Percentiles rank a stretch among this genome's conserved stretches.
Evolutionary conservation across 1,140 invertebrate genomes (phyloP).

Genomic region (Cydia pomonella): DNA sequence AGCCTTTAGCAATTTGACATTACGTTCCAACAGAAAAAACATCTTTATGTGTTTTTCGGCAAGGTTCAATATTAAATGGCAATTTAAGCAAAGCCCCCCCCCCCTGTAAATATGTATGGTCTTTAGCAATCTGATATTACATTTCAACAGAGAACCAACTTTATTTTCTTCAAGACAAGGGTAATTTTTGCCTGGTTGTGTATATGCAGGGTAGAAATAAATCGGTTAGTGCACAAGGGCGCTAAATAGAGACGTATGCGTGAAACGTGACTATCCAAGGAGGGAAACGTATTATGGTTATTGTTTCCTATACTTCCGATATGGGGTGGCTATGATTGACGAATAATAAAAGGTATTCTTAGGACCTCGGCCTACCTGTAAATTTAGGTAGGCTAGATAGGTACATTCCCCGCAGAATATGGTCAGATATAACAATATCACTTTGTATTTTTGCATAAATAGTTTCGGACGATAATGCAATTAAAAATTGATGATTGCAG

Average conservation of each 20-base stretch:
- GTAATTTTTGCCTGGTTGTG: background rate
- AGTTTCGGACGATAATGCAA: too few species aligned
- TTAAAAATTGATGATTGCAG: too few species aligned
- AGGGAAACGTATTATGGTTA: conserved; percentile 48
- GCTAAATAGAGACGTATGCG: conserved; percentile 44
- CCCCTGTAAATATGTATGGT: background rate
- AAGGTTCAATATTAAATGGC: conserved; percentile 31
- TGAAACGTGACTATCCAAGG: conserved; percentile 42
- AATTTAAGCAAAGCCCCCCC: background rate
- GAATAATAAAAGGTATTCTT: background rate
- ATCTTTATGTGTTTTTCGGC: background rate
- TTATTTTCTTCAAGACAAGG: background rate
- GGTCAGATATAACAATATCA: too few species aligned
- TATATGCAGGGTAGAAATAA: background rate
- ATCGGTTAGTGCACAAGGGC: conserved; percentile 17
- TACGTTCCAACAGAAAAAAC: background rate
- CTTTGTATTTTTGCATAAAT: too few species aligned
- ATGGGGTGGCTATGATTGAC: conserved; percentile 17
- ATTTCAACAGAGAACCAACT: background rate
- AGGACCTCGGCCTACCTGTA: background rate
- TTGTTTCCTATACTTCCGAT: conserved; percentile 51
- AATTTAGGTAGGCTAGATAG: too few species aligned
- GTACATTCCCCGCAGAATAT: too few species aligned
- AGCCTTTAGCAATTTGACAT: background rate
- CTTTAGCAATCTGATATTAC: background rate